phyloP scores from a whole-genome alignment of 2,888 invertebrate species.

The Thereva unica region DNA sequence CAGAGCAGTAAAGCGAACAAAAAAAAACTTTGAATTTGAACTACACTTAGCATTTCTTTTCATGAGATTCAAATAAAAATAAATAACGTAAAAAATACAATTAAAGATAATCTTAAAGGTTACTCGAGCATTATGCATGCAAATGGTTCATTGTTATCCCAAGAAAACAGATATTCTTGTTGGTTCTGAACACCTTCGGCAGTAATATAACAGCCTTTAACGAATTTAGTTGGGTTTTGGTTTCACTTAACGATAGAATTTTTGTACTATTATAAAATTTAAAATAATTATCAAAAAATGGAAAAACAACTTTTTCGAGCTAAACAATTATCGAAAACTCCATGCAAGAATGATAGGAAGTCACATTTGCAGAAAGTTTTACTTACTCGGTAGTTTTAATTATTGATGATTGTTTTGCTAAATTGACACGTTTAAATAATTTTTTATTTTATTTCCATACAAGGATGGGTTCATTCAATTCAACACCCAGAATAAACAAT shows the following conservation, averaged over 20 bases:
- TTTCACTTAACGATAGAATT: background rate
- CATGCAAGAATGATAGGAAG: slow-evolving; percentile 58
- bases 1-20: too few relatives aligned
- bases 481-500: slow-evolving; percentile 68
- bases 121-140: slow-evolving; percentile 37
- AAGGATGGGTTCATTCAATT: slow-evolving; percentile 77
- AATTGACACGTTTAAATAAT: background rate
- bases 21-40: too few relatives aligned
- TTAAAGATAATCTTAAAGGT: slow-evolving; percentile 26
- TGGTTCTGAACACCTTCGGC: too few relatives aligned
- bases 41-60: slow-evolving; percentile 14
- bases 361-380: slow-evolving; percentile 56
- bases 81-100: slow-evolving; percentile 8
- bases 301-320: slow-evolving; percentile 41
- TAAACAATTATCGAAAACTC: slow-evolving; percentile 50
- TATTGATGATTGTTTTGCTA: background rate
- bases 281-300: slow-evolving; percentile 44
- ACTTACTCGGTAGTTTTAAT: slow-evolving; percentile 53
- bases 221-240: slow-evolving; percentile 12
- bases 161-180: background rate
- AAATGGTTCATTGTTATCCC: slow-evolving; percentile 39
- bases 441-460: slow-evolving; percentile 42
- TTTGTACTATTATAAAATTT: background rate
- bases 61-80: slow-evolving; percentile 24
- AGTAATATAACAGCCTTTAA: background rate